These are phyloP conservation scores for Bufotes viridis DNA, from an alignment of 2,797 vertebrate genomes.

Conservation along the genomic window DNA sequence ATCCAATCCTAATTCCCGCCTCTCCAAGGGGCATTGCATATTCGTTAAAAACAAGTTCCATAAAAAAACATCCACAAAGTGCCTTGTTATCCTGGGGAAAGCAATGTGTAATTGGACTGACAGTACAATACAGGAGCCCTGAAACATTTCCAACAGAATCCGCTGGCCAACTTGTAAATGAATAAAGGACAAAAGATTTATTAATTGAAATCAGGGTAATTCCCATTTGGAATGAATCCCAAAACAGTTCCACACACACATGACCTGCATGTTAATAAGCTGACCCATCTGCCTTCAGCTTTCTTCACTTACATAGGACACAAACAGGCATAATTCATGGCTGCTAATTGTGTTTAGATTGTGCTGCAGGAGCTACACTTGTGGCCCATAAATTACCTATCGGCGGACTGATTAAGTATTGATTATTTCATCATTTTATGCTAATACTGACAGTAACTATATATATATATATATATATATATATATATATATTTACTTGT, in stretches of 20 bases:
- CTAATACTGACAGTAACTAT: background rate
- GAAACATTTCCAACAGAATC: constrained; percentile 67
- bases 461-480: background rate
- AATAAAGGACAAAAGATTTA: constrained; percentile 67
- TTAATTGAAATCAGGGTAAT: constrained; percentile 68
- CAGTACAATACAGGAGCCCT: constrained; percentile 62
- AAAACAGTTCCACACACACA: constrained; percentile 51
- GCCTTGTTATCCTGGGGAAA: constrained; percentile 48
- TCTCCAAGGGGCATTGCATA: background rate
- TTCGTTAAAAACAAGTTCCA: constrained; percentile 21
- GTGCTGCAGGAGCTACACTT: background rate
- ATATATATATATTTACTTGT: no score
- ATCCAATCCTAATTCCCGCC: background rate
- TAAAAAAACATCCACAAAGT: constrained; percentile 32
- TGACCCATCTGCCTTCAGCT: constrained; percentile 56
- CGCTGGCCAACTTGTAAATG: constrained; percentile 63
- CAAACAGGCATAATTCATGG: background rate
- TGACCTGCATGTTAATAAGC: background rate
- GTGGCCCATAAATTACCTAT: constrained; percentile 7
- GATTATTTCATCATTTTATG: background rate
- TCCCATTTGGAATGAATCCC: constrained; percentile 68
- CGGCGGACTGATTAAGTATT: background rate
- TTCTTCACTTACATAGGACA: constrained; percentile 34
- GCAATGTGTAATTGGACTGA: constrained; percentile 53
- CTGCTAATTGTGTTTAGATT: background rate